These are phyloP conservation scores for Drosophila ambigua DNA, from an alignment of 1,140 invertebrate species.

Conservation along the genomic window DNA sequence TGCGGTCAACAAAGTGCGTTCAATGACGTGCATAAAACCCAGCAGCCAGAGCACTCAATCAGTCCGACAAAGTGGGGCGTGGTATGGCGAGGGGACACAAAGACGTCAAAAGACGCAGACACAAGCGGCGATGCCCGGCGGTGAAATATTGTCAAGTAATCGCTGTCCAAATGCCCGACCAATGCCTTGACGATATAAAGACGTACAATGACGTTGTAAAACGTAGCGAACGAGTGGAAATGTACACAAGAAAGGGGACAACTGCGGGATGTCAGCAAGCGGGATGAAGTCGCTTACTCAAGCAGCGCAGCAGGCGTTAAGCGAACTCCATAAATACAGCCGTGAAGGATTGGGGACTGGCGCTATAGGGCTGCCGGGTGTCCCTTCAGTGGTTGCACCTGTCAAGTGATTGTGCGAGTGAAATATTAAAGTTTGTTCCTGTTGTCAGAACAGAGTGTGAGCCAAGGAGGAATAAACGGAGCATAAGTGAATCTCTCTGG, in stretches of 20 bases:
- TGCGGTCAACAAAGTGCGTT: slow-evolving; percentile 80
- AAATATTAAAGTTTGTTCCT: too few species aligned
- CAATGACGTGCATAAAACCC: slow-evolving; percentile 79
- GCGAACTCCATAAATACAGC: slow-evolving; percentile 33
- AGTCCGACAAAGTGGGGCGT: slow-evolving; percentile 47
- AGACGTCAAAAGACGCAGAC: slow-evolving; percentile 25
- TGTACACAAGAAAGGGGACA: slow-evolving; percentile 1
- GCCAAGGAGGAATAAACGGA: too few species aligned
- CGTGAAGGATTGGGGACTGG: not conserved
- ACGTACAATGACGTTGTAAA: slow-evolving; percentile 58
- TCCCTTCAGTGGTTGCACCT: slow-evolving; percentile 1
- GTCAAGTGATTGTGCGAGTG: too few species aligned
- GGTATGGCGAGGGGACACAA: slow-evolving; percentile 30
- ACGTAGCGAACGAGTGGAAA: slow-evolving; percentile 6
- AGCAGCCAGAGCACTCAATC: slow-evolving; percentile 68
- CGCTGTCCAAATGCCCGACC: slow-evolving; percentile 62
- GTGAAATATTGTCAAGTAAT: slow-evolving; percentile 80
- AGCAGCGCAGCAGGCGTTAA: slow-evolving; percentile 14
- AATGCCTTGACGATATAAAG: slow-evolving; percentile 58
- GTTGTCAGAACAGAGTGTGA: too few species aligned
- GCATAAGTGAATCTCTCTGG: too few species aligned
- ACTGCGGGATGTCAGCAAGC: slow-evolving; percentile 38
- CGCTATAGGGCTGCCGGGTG: not conserved
- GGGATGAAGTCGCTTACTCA: slow-evolving; percentile 8
- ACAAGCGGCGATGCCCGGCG: not conserved